phyloP scores from a whole-genome alignment of 37 sponge, comb jelly and placozoan genomes.

The Halichondria panicea region DNA sequence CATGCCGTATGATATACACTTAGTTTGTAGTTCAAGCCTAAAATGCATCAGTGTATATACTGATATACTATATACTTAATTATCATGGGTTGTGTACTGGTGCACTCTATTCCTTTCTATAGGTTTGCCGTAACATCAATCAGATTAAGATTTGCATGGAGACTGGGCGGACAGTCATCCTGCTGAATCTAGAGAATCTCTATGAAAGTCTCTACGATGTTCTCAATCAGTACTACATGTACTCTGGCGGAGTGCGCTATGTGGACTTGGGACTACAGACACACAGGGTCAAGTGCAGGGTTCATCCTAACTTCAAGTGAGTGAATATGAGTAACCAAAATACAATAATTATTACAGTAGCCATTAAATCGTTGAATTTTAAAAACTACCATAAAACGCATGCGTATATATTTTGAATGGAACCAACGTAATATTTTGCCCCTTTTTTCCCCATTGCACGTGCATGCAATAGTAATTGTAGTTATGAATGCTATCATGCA shows the following conservation, averaged over 20 bases:
- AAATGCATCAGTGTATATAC: background rate
- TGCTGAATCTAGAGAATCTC: slow-evolving; percentile 91
- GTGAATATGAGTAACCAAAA: too few species aligned
- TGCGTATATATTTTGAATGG: too few species aligned
- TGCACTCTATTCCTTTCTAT: background rate
- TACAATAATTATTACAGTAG: too few species aligned
- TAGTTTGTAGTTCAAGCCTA: background rate
- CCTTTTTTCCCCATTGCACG: too few species aligned
- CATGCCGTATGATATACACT: background rate
- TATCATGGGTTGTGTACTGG: background rate
- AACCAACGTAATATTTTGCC: too few species aligned
- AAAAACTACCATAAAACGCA: too few species aligned
- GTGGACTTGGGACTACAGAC: slow-evolving; percentile 90
- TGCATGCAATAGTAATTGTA: too few species aligned
- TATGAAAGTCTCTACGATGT: slow-evolving; percentile 98
- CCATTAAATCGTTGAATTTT: too few species aligned
- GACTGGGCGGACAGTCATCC: slow-evolving; percentile 83
- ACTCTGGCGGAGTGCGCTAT: slow-evolving; percentile 55
- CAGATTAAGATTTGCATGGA: slow-evolving; percentile 97
- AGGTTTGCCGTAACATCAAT: slow-evolving; percentile 92
- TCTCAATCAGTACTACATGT: slow-evolving; percentile 89
- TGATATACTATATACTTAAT: background rate
- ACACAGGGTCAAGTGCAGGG: slow-evolving; percentile 87
- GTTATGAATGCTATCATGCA: too few species aligned
- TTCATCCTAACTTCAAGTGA: slow-evolving; percentile 78